Evolutionary conservation across 2,797 vertebrate species (phyloP), one percentile per base, ranked within the genome.

Genomic region (Gallinago stenura): DNA sequence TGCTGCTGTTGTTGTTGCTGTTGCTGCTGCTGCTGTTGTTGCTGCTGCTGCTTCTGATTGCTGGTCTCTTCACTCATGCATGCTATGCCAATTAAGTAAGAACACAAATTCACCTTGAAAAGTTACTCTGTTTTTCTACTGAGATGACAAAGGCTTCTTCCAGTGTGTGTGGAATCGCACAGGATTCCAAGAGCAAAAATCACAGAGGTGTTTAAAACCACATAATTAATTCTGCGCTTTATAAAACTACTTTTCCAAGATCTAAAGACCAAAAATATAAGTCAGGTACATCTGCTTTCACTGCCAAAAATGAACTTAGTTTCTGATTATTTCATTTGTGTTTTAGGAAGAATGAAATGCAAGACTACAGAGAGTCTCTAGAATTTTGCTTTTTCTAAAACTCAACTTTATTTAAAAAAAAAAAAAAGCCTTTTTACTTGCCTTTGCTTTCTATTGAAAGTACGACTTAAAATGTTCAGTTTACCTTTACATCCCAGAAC

Each of bases 21-120:
- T 0, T 98, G 98, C 0, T 98, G 98, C 3, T 98, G 97, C 0
- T 97, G 97, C 0, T 97, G 97, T 0, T 97, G 98, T 0, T 99
- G 98, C 0, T 98, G 98, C 18, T 98, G 98, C 83, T 98, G 98
- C 94, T 98, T 98, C 98, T 98, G 98, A 95, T 88, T 98, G 97
- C 98, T 98, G 96, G 96, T 98, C 97, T 98, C 98, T 78, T 98
- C 98, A 86, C 96, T 98, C 98, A 98, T 98, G 96, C 98, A 98
- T 24, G 98, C 98, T 98, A 91, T 66, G 97, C 93, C 98, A 98
- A 96, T 68, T 80, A 97, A 97, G 97, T 96, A 96, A 90, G 97
- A 98, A 98, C 45, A 97, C 48, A 84, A 71, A 93, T 97, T 90
- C 97, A 97, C 85, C 96, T 96, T 97, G 93, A 94, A 96, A 97